Base-by-base conservation (phyloP, 1,140 invertebrate species). In the Ceratoteleas bidentatus region DNA sequence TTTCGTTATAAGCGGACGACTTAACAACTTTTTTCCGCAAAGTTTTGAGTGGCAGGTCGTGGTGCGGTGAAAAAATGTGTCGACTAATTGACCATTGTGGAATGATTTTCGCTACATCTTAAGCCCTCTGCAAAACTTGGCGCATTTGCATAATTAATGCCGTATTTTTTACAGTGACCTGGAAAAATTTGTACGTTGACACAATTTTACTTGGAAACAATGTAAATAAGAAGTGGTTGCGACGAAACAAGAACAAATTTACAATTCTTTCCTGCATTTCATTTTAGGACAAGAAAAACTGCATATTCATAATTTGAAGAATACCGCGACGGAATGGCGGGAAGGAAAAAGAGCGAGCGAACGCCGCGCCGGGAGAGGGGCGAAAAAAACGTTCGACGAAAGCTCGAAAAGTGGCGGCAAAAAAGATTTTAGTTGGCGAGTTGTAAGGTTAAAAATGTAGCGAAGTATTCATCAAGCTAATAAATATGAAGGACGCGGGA, bases 381-480 rank as follows among this genome's bases (percentile, higher is more conserved):
- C 38, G 45, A 61, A 60, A 61, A 38, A 38, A 50, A 13, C 6
- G 52, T 76, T 81, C 50, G 73, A 76, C 56, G 66, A 73, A 66
- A 68, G 66, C 60, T 57, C 54, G 68, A 80, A 80, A 80, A 80
- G 76, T 74, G 66, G 66, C 66, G 36, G 45, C 58, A 66, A 70
- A 80, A 70, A 76, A 75, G 70, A 76, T 81, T 81, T 61, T 16
- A 81, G 64, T 75, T 65, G 43, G 15, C 61, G 68, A 58, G 57
- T 65, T 70, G 76, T 57, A 58, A 79, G 66, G 76, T 80, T 79
- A 77, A 77, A 74, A 80, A 80, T 84, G 69, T 78, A 70, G 57
- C 54, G 43, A 56, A 65, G 76, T 79, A 76, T 79, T 80, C 76
- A 80, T 84, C 76, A 84, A 54, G 76, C 82, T 84, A 80, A 84